Percentiles rank a stretch among this genome's conserved stretches.
phyloP scores from a whole-genome alignment of 2,888 invertebrate genomes.

The Protodeltote pygarga region DNA sequence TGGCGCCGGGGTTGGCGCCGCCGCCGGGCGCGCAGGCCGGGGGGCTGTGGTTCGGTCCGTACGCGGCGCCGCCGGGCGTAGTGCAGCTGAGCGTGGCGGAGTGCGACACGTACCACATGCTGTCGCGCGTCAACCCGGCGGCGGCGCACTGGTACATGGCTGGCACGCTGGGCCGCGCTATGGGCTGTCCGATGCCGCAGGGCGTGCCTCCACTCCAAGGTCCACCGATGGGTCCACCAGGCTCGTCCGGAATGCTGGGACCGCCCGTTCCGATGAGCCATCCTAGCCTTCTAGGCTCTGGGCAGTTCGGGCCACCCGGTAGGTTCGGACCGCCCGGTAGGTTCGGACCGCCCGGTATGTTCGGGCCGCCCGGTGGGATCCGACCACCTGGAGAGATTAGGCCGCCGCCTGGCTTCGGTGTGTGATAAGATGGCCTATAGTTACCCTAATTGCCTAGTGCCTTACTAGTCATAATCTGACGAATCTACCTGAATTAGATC shows the following conservation, averaged over 20 bases:
- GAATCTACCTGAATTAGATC: conserved; percentile 10
- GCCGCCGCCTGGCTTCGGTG: neutral
- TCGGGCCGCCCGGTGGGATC: neutral
- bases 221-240: conserved; percentile 1
- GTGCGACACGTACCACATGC: conserved; percentile 60
- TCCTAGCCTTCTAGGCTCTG: neutral
- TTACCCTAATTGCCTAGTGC: neutral
- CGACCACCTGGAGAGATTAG: neutral
- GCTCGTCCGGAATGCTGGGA: conserved; percentile 17
- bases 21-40: conserved; percentile 6
- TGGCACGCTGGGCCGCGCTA: conserved; percentile 57
- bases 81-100: conserved; percentile 60
- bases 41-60: neutral
- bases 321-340: neutral
- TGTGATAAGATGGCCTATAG: neutral
- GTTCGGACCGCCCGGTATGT: neutral
- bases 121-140: conserved; percentile 57
- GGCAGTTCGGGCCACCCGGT: neutral
- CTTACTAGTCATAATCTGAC: neutral
- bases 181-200: conserved; percentile 15
- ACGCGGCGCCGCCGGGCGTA: conserved; percentile 7
- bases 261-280: conserved; percentile 8
- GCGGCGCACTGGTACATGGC: conserved; percentile 69
- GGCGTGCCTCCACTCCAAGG: conserved; percentile 2
- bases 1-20: neutral